Percentiles rank a stretch among this genome's conserved stretches.
Conservation (phyloP, 2,888 invertebrate genomes). For the Pristionchus japonicus region DNA sequence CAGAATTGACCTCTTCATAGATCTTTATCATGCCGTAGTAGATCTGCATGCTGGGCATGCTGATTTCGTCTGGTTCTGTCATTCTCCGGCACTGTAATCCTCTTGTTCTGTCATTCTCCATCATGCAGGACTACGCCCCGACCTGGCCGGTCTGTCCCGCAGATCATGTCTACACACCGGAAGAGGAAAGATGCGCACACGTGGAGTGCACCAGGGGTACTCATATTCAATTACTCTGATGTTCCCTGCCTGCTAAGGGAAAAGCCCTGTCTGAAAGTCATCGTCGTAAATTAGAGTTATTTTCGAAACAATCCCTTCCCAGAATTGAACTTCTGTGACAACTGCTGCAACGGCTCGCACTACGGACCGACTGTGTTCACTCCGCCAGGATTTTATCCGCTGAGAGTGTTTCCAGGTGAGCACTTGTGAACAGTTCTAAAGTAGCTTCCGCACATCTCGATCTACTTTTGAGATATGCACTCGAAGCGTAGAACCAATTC, state of each 20-base stretch:
- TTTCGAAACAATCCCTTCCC: no score
- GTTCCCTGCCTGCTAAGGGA: background rate
- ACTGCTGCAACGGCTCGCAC: conserved; percentile 34
- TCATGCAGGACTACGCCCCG: background rate
- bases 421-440: no score
- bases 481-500: no score
- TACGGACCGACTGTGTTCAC: conserved; percentile 30
- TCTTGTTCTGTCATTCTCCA: background rate
- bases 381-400: background rate
- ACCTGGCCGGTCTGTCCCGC: conserved; percentile 5
- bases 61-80: no score
- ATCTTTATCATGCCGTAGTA: no score
- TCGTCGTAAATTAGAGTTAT: background rate
- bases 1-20: no score
- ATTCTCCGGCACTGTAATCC: no score
- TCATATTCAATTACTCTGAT: no score
- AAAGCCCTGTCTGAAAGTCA: no score
- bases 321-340: conserved; percentile 24
- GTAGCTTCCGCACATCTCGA: background rate
- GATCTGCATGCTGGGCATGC: no score
- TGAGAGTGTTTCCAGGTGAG: background rate
- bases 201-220: conserved; percentile 18
- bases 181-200: background rate
- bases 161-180: background rate
- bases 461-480: no score